Percentiles rank a stretch among this genome's conserved stretches.
These are phyloP conservation scores for Sebastes iracundus DNA, from an alignment of 2,797 vertebrate genomes.

Conservation along the genomic window DNA sequence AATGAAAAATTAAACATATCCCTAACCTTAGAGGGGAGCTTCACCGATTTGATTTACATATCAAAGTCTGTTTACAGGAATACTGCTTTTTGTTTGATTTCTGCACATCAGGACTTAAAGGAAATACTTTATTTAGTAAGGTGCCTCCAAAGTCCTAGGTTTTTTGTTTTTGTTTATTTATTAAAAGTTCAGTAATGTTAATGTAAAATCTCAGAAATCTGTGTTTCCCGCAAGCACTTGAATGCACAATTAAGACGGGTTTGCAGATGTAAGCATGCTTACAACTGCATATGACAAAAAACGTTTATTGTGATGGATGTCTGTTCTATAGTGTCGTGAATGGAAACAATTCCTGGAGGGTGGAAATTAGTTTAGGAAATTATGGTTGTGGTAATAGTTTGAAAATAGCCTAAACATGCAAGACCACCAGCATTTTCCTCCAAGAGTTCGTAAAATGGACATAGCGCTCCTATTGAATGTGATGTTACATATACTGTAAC, in stretches of 20 bases:
- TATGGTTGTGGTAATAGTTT: too few species aligned
- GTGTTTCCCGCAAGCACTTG: too few species aligned
- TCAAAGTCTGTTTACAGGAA: not conserved
- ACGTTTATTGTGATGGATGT: not conserved
- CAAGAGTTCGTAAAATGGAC: not conserved
- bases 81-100: not conserved
- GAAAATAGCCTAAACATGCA: not conserved
- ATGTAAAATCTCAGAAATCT: too few species aligned
- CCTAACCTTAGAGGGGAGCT: not conserved
- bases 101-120: not conserved
- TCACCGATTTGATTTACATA: not conserved
- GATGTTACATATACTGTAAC: not conserved
- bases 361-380: not conserved
- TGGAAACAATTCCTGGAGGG: not conserved
- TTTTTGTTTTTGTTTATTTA: not conserved
- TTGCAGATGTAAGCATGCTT: not conserved
- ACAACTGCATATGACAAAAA: not conserved
- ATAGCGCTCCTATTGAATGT: not conserved
- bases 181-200: not conserved
- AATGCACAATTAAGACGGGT: too few species aligned
- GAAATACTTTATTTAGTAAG: not conserved
- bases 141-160: not conserved
- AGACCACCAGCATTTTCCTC: not conserved
- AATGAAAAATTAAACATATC: not conserved
- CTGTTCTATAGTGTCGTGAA: not conserved